Conservation (phyloP, 2,113 vertebrate species). For the Salvelinus sp. region DNA sequence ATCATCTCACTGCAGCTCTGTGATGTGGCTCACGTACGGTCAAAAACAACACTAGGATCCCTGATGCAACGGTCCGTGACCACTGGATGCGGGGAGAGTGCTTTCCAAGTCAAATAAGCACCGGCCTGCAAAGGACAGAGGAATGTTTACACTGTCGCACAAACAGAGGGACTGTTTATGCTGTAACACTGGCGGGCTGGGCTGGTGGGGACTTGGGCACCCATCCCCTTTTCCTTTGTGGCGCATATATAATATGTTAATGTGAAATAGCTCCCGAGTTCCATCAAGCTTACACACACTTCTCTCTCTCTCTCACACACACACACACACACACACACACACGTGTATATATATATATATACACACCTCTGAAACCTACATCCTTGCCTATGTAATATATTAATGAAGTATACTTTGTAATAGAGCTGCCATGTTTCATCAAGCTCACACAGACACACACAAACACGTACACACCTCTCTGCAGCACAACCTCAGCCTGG, state of each 20-base stretch:
- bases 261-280: slow-evolving; percentile 49
- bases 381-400: too few relatives aligned
- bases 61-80: slow-evolving; percentile 81
- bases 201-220: neutral
- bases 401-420: too few relatives aligned
- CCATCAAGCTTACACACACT: slow-evolving; percentile 18
- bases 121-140: slow-evolving; percentile 32
- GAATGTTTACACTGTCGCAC: slow-evolving; percentile 70
- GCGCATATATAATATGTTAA: slow-evolving; percentile 14
- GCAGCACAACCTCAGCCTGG: neutral
- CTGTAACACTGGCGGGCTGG: slow-evolving; percentile 30
- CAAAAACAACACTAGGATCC: slow-evolving; percentile 66
- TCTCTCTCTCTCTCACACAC: too few relatives aligned
- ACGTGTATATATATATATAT: too few relatives aligned
- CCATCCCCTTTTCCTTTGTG: slow-evolving; percentile 20
- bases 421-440: too few relatives aligned
- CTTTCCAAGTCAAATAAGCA: slow-evolving; percentile 82
- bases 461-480: neutral
- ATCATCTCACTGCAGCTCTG: slow-evolving; percentile 45
- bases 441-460: slow-evolving; percentile 3
- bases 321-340: too few relatives aligned
- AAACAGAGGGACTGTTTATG: slow-evolving; percentile 54
- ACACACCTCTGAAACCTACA: too few relatives aligned
- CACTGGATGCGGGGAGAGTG: slow-evolving; percentile 69
- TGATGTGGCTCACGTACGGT: slow-evolving; percentile 73